Percentiles rank a stretch among this genome's conserved stretches.
Conservation (phyloP, 2,797 vertebrate genomes). For the Ctenochaetus hawaiiensis region DNA sequence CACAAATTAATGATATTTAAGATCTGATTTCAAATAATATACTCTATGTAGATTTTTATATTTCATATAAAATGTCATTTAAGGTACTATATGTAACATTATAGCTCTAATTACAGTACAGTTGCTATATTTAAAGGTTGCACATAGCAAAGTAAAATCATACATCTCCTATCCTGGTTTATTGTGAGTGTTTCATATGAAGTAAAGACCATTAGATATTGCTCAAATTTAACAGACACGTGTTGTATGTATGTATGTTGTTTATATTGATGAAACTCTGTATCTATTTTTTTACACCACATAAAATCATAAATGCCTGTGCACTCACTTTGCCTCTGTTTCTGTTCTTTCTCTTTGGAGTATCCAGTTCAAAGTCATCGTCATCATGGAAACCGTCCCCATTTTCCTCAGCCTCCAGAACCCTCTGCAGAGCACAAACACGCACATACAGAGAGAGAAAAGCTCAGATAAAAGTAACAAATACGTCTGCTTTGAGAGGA, state of each 20-base stretch:
- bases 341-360: constrained; percentile 95
- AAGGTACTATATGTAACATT: too few species aligned
- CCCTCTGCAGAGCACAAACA: constrained; percentile 84
- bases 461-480: not conserved
- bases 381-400: constrained; percentile 94
- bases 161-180: too few species aligned
- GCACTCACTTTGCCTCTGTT: constrained; percentile 94
- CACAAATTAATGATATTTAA: too few species aligned
- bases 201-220: too few species aligned
- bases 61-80: too few species aligned
- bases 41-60: not conserved
- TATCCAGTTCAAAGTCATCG: constrained; percentile 95
- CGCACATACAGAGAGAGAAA: not conserved
- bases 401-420: constrained; percentile 96
- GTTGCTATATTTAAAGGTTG: too few species aligned
- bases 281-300: not conserved
- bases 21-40: too few species aligned
- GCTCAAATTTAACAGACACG: too few species aligned
- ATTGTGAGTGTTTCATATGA: too few species aligned
- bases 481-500: not conserved
- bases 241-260: too few species aligned
- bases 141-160: too few species aligned
- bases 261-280: not conserved
- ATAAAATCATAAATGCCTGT: not conserved
- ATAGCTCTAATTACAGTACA: too few species aligned